Conservation (phyloP, 2,888 invertebrate species). For the Leptinotarsa rubiginosa region DNA sequence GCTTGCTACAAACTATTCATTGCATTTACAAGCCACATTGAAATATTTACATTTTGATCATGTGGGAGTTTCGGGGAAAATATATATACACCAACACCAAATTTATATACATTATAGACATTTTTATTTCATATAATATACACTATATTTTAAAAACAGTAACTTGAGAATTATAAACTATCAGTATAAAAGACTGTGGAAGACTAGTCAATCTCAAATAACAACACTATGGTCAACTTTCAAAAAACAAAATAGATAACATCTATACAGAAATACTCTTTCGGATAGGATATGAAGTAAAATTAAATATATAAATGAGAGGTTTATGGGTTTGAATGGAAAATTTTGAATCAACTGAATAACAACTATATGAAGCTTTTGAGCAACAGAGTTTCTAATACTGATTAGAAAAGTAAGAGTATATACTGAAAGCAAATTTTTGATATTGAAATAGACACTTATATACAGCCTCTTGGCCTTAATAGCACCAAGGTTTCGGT, state of each 20-base stretch:
- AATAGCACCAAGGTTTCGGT: slow-evolving; percentile 41
- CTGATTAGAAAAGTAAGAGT: slow-evolving; percentile 8
- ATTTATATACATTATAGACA: slow-evolving; percentile 53
- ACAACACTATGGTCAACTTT: slow-evolving; percentile 39
- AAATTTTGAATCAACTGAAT: too few relatives aligned
- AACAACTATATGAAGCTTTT: slow-evolving; percentile 7
- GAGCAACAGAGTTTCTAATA: slow-evolving; percentile 21
- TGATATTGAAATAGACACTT: slow-evolving; percentile 18
- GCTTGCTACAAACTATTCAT: too few relatives aligned
- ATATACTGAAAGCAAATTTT: neutral
- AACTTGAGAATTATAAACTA: slow-evolving; percentile 46
- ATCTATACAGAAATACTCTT: slow-evolving; percentile 30
- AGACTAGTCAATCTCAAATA: slow-evolving; percentile 64
- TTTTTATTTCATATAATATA: slow-evolving; percentile 57
- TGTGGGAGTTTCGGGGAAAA: slow-evolving; percentile 10
- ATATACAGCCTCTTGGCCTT: slow-evolving; percentile 25
- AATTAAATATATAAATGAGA: slow-evolving; percentile 18
- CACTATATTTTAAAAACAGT: slow-evolving; percentile 59
- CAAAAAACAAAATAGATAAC: slow-evolving; percentile 22
- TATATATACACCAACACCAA: slow-evolving; percentile 42
- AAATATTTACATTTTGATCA: neutral
- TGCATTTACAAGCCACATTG: too few relatives aligned
- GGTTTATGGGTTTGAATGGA: neutral
- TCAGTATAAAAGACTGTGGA: slow-evolving; percentile 58
- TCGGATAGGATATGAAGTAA: slow-evolving; percentile 9